Base-by-base conservation (phyloP, 2,113 vertebrate genomes). In the Cathartes aura region DNA sequence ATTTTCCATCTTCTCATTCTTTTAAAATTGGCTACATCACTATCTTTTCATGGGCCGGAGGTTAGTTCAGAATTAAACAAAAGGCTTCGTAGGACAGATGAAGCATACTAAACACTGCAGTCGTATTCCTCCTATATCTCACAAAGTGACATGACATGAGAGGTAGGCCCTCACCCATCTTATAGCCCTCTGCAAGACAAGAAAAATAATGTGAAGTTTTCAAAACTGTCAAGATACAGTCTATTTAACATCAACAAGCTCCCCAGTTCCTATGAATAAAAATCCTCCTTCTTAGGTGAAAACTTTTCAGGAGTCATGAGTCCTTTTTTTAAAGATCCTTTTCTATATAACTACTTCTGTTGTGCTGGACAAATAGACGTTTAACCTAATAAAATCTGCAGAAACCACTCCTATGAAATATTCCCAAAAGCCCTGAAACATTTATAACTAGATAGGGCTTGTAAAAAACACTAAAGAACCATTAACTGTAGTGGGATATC, bases 401-500 rank as follows among this genome's bases (percentile, higher is more conserved):
- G 67, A 88, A 95, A 93, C 47, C 24, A 74, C 27, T 81, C n/a
- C 53, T 79, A 20, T 30, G 75, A 94, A 94, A 91, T 47, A 95
- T 16, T 88, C 87, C 73, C 78, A 13, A 83, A 96, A 94, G 43
- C 78, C 62, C 82, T n/a, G 7, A 72, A 91, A 85, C 42, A 90
- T 82, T 94, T 87, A 68, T 91, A 93, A 82, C 43, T 47, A 81
- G 62, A 73, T 21, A 83, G 23, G 75, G 34, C 47, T 21, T 43
- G 62, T 91, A 81, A 92, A 95, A 73, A 96, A 34, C 75, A 95
- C 78, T 60, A 84, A 88, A 88, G 71, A 48, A 13, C 48, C 71
- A 70, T 82, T 90, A 75, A 91, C 36, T 93, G 60, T 22, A 89
- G 43, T 34, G n/a, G 89, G n/a, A 74, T 89, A 18, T 45, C 42